Evolutionary conservation across 2,797 vertebrate species (phyloP), one percentile per base, ranked within the genome.

Genomic region (Gymnothorax reevesii): DNA sequence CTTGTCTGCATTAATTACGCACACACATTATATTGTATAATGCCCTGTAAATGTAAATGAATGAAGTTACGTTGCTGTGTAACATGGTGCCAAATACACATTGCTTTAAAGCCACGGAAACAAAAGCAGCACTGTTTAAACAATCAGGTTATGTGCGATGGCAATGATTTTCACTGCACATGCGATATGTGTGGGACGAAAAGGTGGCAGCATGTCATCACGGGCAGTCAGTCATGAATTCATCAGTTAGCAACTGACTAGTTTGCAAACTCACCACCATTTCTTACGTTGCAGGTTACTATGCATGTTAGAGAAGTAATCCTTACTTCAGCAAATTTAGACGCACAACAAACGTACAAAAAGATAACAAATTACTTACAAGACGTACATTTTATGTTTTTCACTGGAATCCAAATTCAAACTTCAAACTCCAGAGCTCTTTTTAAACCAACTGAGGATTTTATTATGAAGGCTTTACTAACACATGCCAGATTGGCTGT

Each of bases 51-150:
- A 92, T 94, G 49, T 52, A 79, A 79, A 55, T 52, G 75, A 79
- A 79, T 49, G 54, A 54, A 54, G 75, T 79, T 66, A 54, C 49
- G 49, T 79, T 54, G 75, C 75, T 79, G 75, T 52, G 75, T 79
- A 93, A 95, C 91, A 92, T 91, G 52, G 22, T 87, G 89, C 88
- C 90, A 89, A 92, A 91, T 92, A 92, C 91, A 91, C 75, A 42
- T 83, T 25, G 57, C 25, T 42, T 60, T 25, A 84, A 84, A 64
- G 83, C 83, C 83, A 60, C 57, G 20, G 17, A 84, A 84, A 84
- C 57, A 20, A 84, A 84, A 60, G 83, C 83, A 84, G 57, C 83
- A 84, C 83, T 64, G 57, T 49, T 62, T 42, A 84, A 84, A 84
- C 83, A 17, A 84, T 84, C 57, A 84, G 33, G 12, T 22, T 79